Evolutionary conservation across 1,140 invertebrate species (phyloP).

Genomic region (Saccostrea glomerata): DNA sequence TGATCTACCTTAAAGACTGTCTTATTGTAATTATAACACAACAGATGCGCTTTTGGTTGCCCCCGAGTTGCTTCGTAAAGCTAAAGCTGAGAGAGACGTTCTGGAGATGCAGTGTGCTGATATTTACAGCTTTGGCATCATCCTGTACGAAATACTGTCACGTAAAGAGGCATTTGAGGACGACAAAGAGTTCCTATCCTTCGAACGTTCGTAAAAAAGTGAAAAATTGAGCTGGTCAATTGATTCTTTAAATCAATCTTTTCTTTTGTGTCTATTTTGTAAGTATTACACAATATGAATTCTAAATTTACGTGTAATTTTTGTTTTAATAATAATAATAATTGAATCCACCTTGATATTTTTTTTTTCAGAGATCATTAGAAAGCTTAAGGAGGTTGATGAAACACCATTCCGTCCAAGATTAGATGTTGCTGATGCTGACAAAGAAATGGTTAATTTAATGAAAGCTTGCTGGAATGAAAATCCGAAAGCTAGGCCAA

Average conservation of each 20-base stretch:
- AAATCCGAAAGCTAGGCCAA: slow-evolving; percentile 72
- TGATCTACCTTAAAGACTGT: no score
- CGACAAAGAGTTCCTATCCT: slow-evolving; percentile 55
- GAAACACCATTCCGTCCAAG: slow-evolving; percentile 60
- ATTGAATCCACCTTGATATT: background rate
- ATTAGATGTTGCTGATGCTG: slow-evolving; percentile 38
- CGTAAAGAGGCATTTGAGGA: slow-evolving; percentile 66
- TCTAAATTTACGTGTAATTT: background rate
- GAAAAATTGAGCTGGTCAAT: background rate
- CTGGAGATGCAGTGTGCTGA: slow-evolving; percentile 87
- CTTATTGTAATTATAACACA: no score
- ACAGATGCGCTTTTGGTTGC: slow-evolving; percentile 89
- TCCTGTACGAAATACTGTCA: slow-evolving; percentile 82
- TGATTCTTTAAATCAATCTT: background rate
- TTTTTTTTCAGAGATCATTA: slow-evolving; percentile 51
- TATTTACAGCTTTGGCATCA: slow-evolving; percentile 97
- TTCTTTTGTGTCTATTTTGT: no score
- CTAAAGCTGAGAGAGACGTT: background rate
- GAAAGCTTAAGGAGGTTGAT: slow-evolving; percentile 7
- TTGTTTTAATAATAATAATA: background rate
- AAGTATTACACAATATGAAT: no score
- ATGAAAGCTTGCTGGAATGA: slow-evolving; percentile 77
- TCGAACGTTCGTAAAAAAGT: slow-evolving; percentile 55
- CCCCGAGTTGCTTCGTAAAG: slow-evolving; percentile 89
- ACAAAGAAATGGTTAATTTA: slow-evolving; percentile 56